These are phyloP conservation scores for Scaptomyza reducta DNA, from an alignment of 2,888 invertebrate species.

Conservation along the genomic window DNA sequence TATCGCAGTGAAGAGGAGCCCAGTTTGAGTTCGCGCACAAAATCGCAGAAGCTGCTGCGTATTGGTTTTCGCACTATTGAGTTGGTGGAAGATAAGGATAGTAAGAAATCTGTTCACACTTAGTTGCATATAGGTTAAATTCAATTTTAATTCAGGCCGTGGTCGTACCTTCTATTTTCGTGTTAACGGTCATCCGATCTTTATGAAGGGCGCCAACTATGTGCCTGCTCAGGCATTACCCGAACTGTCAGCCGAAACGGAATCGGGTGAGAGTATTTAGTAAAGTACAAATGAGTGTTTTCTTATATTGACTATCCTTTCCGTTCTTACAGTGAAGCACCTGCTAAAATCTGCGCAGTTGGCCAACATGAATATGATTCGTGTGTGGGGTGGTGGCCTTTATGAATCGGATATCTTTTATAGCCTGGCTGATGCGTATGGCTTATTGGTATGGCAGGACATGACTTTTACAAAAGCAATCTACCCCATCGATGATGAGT, in stretches of 20 bases:
- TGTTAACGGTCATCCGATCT: slow-evolving; percentile 93
- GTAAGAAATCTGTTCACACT: slow-evolving; percentile 11
- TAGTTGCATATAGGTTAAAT: neutral
- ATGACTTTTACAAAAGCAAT: slow-evolving; percentile 97
- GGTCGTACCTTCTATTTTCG: slow-evolving; percentile 94
- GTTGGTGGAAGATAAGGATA: slow-evolving; percentile 89
- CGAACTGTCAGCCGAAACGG: slow-evolving; percentile 87
- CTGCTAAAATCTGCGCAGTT: slow-evolving; percentile 89
- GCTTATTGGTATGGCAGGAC: slow-evolving; percentile 98
- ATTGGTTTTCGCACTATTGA: slow-evolving; percentile 95
- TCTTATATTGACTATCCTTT: neutral
- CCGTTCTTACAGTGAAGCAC: slow-evolving; percentile 84
- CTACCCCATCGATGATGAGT: slow-evolving; percentile 91
- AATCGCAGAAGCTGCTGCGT: slow-evolving; percentile 85
- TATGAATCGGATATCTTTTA: slow-evolving; percentile 97
- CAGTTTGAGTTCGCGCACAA: slow-evolving; percentile 62
- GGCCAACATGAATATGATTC: slow-evolving; percentile 94
- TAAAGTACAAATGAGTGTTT: neutral
- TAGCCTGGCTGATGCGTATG: slow-evolving; percentile 92
- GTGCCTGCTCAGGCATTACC: slow-evolving; percentile 94
- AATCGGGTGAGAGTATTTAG: slow-evolving; percentile 34
- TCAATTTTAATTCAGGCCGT: slow-evolving; percentile 76
- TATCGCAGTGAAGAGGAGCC: slow-evolving; percentile 57
- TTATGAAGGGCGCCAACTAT: slow-evolving; percentile 97
- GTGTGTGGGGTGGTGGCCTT: slow-evolving; percentile 98